A percentile compares a stretch with the other conserved stretches of the same genome.
These are phyloP conservation scores for Zoanthus solanderi DNA, from an alignment of 92 coral and sea anemone species.

Conservation along the genomic window DNA sequence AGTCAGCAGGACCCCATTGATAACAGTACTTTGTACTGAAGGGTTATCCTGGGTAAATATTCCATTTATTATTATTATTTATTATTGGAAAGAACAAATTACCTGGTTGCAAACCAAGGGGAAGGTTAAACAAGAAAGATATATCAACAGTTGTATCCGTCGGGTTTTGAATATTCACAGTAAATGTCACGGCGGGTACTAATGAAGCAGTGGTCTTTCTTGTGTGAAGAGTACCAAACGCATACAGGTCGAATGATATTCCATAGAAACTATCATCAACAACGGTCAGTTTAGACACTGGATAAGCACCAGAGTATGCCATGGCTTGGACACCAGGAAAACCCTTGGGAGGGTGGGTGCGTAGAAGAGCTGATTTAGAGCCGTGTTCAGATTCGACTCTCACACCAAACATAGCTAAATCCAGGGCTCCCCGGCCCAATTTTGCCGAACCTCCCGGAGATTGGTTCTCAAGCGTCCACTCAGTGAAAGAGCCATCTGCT, in stretches of 20 bases:
- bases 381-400: slow-evolving; percentile 64
- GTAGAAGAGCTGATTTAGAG: slow-evolving; percentile 72
- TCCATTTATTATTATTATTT: no score
- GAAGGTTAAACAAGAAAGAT: slow-evolving; percentile 81
- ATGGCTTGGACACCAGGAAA: slow-evolving; percentile 83
- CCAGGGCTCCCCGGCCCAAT: slow-evolving; percentile 83
- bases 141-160: slow-evolving; percentile 67
- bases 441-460: slow-evolving; percentile 95
- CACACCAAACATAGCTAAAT: slow-evolving; percentile 76
- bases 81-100: background rate
- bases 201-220: slow-evolving; percentile 72
- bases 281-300: slow-evolving; percentile 77
- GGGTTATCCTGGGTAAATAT: no score
- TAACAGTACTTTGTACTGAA: no score
- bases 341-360: slow-evolving; percentile 87
- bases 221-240: slow-evolving; percentile 73
- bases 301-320: slow-evolving; percentile 82
- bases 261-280: slow-evolving; percentile 76
- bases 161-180: slow-evolving; percentile 78
- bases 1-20: no score
- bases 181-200: slow-evolving; percentile 76
- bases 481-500: slow-evolving; percentile 85
- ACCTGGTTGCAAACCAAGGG: slow-evolving; percentile 88
- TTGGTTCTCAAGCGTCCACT: slow-evolving; percentile 94
- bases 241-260: slow-evolving; percentile 74